Conservation (phyloP, 2,888 invertebrate genomes). For the Tiphia femorata region DNA sequence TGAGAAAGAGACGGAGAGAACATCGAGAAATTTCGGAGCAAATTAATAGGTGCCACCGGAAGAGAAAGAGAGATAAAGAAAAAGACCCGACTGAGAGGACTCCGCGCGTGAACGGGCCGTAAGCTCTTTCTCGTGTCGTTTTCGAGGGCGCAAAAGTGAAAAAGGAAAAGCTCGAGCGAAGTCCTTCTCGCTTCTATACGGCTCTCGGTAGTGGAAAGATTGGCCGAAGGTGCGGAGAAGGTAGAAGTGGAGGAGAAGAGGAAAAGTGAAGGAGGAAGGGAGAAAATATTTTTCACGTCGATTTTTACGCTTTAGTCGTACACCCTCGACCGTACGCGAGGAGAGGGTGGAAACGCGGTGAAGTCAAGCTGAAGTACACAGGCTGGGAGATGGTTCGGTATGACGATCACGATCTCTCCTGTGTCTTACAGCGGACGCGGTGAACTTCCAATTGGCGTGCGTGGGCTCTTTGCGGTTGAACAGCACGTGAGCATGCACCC, state of each 20-base stretch:
- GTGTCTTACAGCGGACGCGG: neutral
- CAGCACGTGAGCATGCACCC: too few species aligned
- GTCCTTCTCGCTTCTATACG: constrained; percentile 15
- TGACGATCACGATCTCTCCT: constrained; percentile 17
- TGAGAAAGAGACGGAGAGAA: constrained; percentile 11
- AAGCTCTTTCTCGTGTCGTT: constrained; percentile 46
- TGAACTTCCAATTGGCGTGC: neutral
- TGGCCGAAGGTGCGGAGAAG: neutral
- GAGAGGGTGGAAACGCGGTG: constrained; percentile 16
- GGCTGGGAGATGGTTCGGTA: constrained; percentile 19
- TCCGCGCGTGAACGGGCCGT: constrained; percentile 41
- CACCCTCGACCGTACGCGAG: constrained; percentile 12
- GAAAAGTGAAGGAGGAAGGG: constrained; percentile 10
- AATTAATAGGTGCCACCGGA: constrained; percentile 36
- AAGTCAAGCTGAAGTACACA: constrained; percentile 17
- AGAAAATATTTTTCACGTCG: constrained; percentile 44
- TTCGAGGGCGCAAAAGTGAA: constrained; percentile 36
- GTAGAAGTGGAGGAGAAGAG: constrained; percentile 1
- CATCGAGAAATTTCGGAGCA: constrained; percentile 22
- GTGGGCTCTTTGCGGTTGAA: too few species aligned
- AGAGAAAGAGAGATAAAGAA: too few species aligned
- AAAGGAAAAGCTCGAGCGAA: constrained; percentile 34
- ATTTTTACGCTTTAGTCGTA: too few species aligned
- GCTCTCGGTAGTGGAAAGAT: constrained; percentile 6
- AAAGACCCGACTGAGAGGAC: constrained; percentile 26